Conservation (phyloP, 2,888 invertebrate genomes). For the Leucozona laternaria region DNA sequence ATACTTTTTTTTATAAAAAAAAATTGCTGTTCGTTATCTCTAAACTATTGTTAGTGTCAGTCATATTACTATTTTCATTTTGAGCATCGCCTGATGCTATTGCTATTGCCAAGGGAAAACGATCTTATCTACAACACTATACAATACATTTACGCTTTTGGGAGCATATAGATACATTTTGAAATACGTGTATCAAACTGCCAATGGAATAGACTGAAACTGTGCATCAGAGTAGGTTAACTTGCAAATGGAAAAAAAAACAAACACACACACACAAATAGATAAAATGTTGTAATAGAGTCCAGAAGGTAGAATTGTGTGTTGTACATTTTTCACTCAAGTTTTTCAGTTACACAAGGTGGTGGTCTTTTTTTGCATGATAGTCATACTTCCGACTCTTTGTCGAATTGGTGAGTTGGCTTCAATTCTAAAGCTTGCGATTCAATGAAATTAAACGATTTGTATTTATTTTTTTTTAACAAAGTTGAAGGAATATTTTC, state of each 20-base stretch:
- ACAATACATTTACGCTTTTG: constrained; percentile 40
- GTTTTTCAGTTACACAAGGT: neutral
- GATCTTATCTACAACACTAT: constrained; percentile 49
- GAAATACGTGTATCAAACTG: neutral
- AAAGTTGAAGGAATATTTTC: too few relatives aligned
- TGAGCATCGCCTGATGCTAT: constrained; percentile 44
- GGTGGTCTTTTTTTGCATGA: neutral
- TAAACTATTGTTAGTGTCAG: constrained; percentile 36
- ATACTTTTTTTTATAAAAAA: constrained; percentile 31
- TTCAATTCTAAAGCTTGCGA: neutral
- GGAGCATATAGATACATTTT: constrained; percentile 38
- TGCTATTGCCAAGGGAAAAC: constrained; percentile 16
- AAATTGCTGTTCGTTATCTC: constrained; percentile 44
- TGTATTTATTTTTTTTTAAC: too few relatives aligned
- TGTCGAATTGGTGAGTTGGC: neutral
- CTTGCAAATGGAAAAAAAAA: constrained; percentile 8
- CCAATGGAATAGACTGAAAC: constrained; percentile 40
- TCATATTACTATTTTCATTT: constrained; percentile 36
- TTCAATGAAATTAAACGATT: neutral
- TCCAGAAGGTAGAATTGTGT: neutral
- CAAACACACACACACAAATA: neutral
- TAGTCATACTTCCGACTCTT: neutral
- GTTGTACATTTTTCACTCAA: neutral
- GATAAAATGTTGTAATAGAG: neutral
- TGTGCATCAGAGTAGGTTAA: constrained; percentile 26